These are phyloP conservation scores for Tiliacea citrago DNA, from an alignment of 2,888 invertebrate genomes.

Conservation along the genomic window DNA sequence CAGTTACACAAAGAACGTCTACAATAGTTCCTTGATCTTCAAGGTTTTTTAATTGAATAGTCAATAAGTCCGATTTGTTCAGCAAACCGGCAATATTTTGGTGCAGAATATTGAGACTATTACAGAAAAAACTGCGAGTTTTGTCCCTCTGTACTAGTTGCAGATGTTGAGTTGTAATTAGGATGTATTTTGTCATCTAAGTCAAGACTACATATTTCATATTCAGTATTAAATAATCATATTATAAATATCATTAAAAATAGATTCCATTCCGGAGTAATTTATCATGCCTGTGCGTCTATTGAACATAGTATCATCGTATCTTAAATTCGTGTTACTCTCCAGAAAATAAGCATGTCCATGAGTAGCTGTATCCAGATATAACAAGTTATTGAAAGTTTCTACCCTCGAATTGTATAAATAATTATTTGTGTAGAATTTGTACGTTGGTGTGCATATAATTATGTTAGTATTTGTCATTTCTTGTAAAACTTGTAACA, in stretches of 20 bases:
- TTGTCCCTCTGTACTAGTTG: no score
- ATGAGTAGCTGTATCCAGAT: background rate
- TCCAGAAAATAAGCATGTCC: constrained; percentile 1
- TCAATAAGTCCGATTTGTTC: no score
- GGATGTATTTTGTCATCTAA: no score
- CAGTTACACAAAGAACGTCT: no score
- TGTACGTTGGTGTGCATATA: background rate
- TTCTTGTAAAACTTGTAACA: no score
- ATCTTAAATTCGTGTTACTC: background rate
- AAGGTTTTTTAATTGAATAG: no score
- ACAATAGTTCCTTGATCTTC: no score
- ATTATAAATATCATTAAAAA: background rate
- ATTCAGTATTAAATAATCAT: background rate
- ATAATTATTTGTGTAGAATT: constrained; percentile 5
- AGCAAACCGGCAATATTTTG: no score
- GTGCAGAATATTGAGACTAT: no score
- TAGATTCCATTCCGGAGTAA: background rate
- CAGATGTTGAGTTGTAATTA: no score
- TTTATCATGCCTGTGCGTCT: constrained; percentile 5
- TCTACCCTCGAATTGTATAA: background rate
- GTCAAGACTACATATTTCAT: background rate
- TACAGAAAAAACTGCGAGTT: no score
- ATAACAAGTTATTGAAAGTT: constrained; percentile 4
- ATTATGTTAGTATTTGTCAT: background rate
- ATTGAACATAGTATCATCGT: background rate